Evolutionary conservation across 2,888 invertebrate species (phyloP), one percentile per base, ranked within the genome.

Genomic region (Drosophila paramelanica): DNA sequence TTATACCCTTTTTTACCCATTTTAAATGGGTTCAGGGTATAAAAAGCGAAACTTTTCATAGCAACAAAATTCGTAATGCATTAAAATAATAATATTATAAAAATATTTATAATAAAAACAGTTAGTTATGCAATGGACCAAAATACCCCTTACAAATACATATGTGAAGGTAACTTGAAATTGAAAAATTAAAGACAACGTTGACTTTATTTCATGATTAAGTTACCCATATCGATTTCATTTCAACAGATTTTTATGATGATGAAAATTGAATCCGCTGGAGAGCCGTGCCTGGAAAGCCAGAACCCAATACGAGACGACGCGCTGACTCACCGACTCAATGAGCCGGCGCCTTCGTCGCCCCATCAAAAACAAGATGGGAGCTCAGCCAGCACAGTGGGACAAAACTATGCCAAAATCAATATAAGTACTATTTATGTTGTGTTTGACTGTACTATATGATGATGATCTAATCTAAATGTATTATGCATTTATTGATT

Each of bases 191-290:
- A 67, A 70, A 77, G 71, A 79, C 70, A 87, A 73, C 65, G 77
- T 79, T 61, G 77, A 81, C 77, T 88, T 88, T 74, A 81, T 78
- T 83, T 77, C 81, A 88, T 78, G 81, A 88, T 79, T 79, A 89
- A 86, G 87, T 88, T 81, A 77, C 51, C 64, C 73, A 73, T 77
- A 88, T 88, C 89, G 88, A 89, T 86, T 87, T 87, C 76, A 77
- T 67, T 88, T 82, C 86, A 81, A 52, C 86, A 72, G 70, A 78
- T 76, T 82, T 82, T 88, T 88, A 85, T 83, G 77, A 78, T 80
- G 81, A 83, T 88, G 81, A 87, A 84, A 82, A 88, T 82, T 73
- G 79, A 88, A 84, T 67, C 76, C 73, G 39, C 75, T 68, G 56
- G 64, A 71, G 58, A 70, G 58, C 71, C 68, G 80, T 45, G 73